These are phyloP conservation scores for Bugula neritina DNA, from an alignment of 2,888 invertebrate species.

Conservation along the genomic window DNA sequence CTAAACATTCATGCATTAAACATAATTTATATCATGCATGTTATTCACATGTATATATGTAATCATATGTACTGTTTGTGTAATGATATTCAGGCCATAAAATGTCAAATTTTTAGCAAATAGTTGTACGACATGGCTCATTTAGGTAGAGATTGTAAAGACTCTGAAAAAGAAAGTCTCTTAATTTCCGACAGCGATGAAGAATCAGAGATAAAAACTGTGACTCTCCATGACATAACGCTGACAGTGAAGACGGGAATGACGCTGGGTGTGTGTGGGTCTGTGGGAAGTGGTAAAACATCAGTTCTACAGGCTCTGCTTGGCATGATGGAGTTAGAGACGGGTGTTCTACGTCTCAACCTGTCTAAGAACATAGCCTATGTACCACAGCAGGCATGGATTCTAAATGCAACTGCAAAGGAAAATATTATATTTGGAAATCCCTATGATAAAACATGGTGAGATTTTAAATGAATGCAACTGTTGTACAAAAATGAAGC, in stretches of 20 bases:
- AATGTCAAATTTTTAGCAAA: too few relatives aligned
- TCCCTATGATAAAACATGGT: slow-evolving; percentile 1
- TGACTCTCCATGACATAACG: neutral
- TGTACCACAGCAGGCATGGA: slow-evolving; percentile 47
- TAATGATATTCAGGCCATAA: too few relatives aligned
- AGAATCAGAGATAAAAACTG: neutral
- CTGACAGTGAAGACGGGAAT: neutral
- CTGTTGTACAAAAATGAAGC: too few relatives aligned
- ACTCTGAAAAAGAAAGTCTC: too few relatives aligned
- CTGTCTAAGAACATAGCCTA: neutral
- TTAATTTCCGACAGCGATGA: neutral
- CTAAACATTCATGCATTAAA: too few relatives aligned
- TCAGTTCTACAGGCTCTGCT: slow-evolving; percentile 30
- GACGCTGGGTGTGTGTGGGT: slow-evolving; percentile 27
- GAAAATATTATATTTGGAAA: slow-evolving; percentile 22
- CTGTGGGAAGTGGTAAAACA: slow-evolving; percentile 32
- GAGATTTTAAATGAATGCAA: too few relatives aligned
- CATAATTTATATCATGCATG: too few relatives aligned
- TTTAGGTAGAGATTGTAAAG: too few relatives aligned
- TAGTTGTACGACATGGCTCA: too few relatives aligned
- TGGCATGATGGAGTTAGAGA: slow-evolving; percentile 30
- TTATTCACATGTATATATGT: too few relatives aligned
- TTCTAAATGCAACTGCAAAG: slow-evolving; percentile 64
- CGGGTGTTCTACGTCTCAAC: too few relatives aligned
- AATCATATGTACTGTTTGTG: too few relatives aligned